Conservation (phyloP, 2,888 invertebrate species). For the Aphodius granarius region DNA sequence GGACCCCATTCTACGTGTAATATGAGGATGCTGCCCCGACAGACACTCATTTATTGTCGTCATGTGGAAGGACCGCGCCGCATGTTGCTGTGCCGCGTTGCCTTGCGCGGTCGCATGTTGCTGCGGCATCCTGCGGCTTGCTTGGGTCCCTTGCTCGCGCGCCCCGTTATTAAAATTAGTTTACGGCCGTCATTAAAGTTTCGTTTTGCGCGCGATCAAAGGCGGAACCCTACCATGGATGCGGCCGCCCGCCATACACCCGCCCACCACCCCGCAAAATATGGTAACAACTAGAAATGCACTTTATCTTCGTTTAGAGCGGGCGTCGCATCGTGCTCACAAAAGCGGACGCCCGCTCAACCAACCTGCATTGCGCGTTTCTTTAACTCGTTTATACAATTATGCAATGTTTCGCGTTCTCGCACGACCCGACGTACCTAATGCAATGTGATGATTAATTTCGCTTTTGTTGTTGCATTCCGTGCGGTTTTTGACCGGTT, state of each 20-base stretch:
- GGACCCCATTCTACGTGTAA: conserved; percentile 1
- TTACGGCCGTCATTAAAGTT: conserved; percentile 3
- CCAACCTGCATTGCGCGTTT: not conserved
- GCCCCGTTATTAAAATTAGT: conserved; percentile 15
- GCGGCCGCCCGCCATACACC: not conserved
- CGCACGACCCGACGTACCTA: not conserved
- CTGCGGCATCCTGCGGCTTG: not conserved
- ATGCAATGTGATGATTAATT: not conserved
- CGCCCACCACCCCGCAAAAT: not conserved
- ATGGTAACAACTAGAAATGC: not conserved
- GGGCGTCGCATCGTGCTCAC: not conserved
- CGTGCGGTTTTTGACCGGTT: too few relatives aligned
- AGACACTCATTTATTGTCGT: conserved; percentile 16
- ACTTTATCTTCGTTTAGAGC: not conserved
- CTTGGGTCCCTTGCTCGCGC: not conserved
- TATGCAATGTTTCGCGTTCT: not conserved
- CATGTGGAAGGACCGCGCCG: conserved; percentile 12
- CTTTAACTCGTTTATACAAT: not conserved
- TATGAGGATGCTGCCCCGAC: conserved; percentile 1
- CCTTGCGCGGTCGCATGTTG: not conserved
- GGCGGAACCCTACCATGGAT: not conserved
- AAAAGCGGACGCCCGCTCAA: not conserved
- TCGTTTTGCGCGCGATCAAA: not conserved
- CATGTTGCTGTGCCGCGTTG: not conserved
- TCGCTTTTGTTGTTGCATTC: not conserved